Conservation (phyloP, 2,113 vertebrate genomes). For the Muntiacus muntjak region DNA sequence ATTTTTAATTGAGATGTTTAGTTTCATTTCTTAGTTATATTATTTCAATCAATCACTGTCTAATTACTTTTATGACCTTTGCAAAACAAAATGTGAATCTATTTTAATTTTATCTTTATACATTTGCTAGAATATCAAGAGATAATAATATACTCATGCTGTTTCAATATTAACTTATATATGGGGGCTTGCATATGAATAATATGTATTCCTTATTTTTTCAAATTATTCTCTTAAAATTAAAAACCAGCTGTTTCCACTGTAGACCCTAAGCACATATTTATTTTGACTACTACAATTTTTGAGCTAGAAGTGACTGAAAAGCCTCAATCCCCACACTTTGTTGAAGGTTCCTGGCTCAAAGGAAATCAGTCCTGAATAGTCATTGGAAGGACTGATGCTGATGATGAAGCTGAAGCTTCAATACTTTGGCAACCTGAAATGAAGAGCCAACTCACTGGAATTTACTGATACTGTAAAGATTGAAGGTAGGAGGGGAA, state of each 20-base stretch:
- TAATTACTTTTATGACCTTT: not conserved
- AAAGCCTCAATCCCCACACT: not conserved
- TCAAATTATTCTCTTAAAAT: not conserved
- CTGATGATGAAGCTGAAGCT: not conserved
- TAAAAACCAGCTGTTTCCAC: not conserved
- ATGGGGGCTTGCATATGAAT: not conserved
- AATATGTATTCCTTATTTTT: not conserved
- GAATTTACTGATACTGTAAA: not conserved
- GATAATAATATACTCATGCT: not conserved
- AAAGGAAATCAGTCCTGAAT: not conserved
- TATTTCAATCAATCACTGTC: not conserved
- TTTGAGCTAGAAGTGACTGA: not conserved
- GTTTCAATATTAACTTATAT: not conserved
- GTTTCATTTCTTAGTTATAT: not conserved
- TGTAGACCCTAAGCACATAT: rapidly evolving
- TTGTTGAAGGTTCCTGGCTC: not conserved
- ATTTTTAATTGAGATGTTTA: not conserved
- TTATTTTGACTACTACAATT: not conserved
- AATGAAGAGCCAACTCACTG: not conserved
- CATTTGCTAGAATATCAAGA: not conserved
- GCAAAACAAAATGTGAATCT: not conserved
- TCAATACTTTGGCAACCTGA: not conserved
- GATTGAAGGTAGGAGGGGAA: not conserved
- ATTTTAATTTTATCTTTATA: not conserved
- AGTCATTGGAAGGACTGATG: not conserved